Evolutionary conservation across 2,888 invertebrate species (phyloP), one percentile per base, ranked within the genome.

Genomic region (Drosophila colorata): DNA sequence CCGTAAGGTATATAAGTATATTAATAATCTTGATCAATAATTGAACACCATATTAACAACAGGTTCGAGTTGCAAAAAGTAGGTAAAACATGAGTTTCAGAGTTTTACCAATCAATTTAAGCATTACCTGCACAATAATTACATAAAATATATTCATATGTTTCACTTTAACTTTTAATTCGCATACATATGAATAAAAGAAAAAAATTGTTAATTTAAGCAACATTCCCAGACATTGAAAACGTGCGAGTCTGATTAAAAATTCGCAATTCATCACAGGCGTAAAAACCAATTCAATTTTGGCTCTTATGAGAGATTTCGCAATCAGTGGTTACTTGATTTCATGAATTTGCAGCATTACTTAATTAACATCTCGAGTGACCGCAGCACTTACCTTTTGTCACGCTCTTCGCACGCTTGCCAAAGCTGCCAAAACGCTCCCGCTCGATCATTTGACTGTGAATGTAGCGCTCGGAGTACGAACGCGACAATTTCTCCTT

Each of bases 401-500:
- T 67, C 47, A 80, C 48, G 61, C 92, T 91, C 90, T 92, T 92
- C 53, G 90, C 94, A 93, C 95, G 94, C 88, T 95, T 95, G 74
- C 94, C 95, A 91, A 95, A 95, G 90, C 94, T 95, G 82, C 95
- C 95, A 87, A 95, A 95, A 88, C 95, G 93, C 91, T 95, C 95
- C 70, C 95, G 93, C 87, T 94, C 94, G 77, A 95, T 94, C 78
- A 95, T 94, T 81, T 93, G 92, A 25, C 88, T 91, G 76, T 93
- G 92, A 41, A 92, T 92, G 59, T 90, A 93, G 43, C 93, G 92
- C 91, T 94, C 95, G 41, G 95, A 95, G 85, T 94, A 93, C 78
- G 94, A 94, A 89, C 95, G 93, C 87, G 94, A 93, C 74, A 95
- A 93, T 92, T 95, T 95, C 92, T 95, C 95, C 93, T 95, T 96